Base-by-base conservation (phyloP, 2,888 invertebrate genomes). In the Lacanobia oleracea region DNA sequence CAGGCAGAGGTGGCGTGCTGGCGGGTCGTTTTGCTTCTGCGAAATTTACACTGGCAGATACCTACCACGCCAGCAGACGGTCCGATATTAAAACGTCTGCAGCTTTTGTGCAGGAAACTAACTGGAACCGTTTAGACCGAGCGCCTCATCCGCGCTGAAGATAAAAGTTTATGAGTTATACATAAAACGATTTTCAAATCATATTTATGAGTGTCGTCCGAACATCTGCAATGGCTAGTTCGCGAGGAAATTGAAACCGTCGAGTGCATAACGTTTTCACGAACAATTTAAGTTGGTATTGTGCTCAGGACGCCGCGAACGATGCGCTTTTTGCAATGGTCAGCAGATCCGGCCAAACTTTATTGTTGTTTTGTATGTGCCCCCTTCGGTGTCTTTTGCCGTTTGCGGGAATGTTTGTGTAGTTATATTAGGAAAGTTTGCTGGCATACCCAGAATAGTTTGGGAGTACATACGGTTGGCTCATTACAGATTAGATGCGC, bases 121-220 rank as follows among this genome's bases (percentile, higher is more conserved):
- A 93, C 92, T 92, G 92, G 89, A 88, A 93, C 89, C 92, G 91
- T 92, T 93, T 92, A 92, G 90, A 91, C 83, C 88, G 86, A 88
- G 90, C 90, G 89, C 92, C 90, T 90, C 90, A 87, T 88, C 91
- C 90, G 86, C 88, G 87, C 88, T 85, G 91, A 88, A 94, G 94
- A 96, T 96, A 96, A 96, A 96, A 96, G 92, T 96, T 96, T 95
- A 96, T 93, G 94, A 93, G 92, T 94, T 94, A 94, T 94, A 95
- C 94, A 95, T 95, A 95, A 95, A 95, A 94, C 95, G 94, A 95
- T 95, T 95, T 94, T 95, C 94, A 95, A 95, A 95, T 96, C 94
- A 95, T 95, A 95, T 95, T 96, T 96, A 95, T 92, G 93, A 92
- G 91, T 91, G 92, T 92, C 92, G 89, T 91, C 92, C 89, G 91